Evolutionary conservation across 1,140 invertebrate genomes (phyloP).

Genomic region (Maconellicoccus hirsutus): DNA sequence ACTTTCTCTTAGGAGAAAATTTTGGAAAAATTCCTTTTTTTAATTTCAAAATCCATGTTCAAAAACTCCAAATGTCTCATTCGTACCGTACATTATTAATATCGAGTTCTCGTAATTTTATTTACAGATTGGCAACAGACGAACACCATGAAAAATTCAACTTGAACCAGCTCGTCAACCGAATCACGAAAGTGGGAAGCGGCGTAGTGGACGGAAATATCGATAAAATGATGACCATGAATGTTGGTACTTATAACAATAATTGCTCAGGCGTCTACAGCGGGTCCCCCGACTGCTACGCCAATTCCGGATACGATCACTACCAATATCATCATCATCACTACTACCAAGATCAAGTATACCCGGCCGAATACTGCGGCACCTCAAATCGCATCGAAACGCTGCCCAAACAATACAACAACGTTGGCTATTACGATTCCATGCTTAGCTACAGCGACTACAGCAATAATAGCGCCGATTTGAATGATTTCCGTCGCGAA

Average conservation of each 20-base stretch:
- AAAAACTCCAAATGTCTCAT: too few relatives aligned
- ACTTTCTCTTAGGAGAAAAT: too few relatives aligned
- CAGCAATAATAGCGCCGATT: not conserved
- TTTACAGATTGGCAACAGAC: too few relatives aligned
- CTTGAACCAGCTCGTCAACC: too few relatives aligned
- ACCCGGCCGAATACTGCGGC: not conserved
- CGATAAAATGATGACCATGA: constrained; percentile 13
- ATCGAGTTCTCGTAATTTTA: too few relatives aligned
- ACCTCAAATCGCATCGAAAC: not conserved
- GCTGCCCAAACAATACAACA: constrained; percentile 11
- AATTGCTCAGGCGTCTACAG: constrained; percentile 7
- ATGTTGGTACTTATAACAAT: constrained; percentile 11
- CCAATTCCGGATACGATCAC: constrained; percentile 4
- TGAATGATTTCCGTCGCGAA: not conserved
- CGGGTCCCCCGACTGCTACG: not conserved
- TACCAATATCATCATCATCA: constrained; percentile 15
- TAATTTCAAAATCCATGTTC: too few relatives aligned
- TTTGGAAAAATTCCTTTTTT: too few relatives aligned
- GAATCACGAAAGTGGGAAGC: too few relatives aligned
- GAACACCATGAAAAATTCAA: too few relatives aligned
- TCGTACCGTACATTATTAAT: too few relatives aligned
- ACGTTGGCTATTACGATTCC: constrained; percentile 2
- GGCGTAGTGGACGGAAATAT: not conserved
- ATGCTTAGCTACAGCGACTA: constrained; percentile 6
- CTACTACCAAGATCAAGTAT: constrained; percentile 14